These are phyloP conservation scores for Peromyscus leucopus DNA, from an alignment of 2,113 vertebrate species.

Conservation along the genomic window DNA sequence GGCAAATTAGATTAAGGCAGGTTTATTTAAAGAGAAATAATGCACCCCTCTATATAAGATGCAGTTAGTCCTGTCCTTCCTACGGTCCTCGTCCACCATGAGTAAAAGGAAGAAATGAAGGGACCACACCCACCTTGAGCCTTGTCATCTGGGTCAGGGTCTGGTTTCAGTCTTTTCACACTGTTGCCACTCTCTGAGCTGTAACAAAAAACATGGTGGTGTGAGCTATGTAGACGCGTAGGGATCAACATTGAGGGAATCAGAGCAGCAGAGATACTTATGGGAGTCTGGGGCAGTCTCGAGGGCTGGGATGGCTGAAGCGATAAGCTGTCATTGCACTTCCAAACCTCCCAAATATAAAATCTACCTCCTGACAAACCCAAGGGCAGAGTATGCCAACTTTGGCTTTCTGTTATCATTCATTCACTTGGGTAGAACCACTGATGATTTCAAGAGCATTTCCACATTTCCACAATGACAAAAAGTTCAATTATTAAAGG, in stretches of 20 bases:
- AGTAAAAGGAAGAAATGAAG: not conserved
- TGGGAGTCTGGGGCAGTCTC: not conserved
- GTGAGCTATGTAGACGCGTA: not conserved
- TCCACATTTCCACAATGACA: conserved; percentile 42
- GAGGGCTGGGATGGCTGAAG: not conserved
- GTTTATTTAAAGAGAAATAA: not conserved
- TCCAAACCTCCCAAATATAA: conserved; percentile 43
- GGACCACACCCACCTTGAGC: conserved; percentile 85
- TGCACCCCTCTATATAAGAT: not conserved
- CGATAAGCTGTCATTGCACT: conserved; percentile 40
- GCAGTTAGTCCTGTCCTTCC: not conserved
- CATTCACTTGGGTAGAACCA: conserved; percentile 31
- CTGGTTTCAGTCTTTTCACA: conserved; percentile 95
- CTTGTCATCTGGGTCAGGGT: conserved; percentile 87
- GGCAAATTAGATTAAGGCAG: not conserved
- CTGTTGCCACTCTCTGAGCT: conserved; percentile 93
- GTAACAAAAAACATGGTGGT: conserved; percentile 82
- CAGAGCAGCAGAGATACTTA: conserved; percentile 3
- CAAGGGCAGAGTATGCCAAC: not conserved
- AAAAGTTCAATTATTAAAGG: conserved; percentile 9
- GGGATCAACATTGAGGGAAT: conserved; percentile 29
- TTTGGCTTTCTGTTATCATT: conserved; percentile 7
- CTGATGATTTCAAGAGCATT: conserved; percentile 10
- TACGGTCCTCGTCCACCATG: not conserved
- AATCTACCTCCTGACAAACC: conserved; percentile 17